phyloP scores from a whole-genome alignment of 2,797 vertebrate genomes.

The Enoplosus armatus region DNA sequence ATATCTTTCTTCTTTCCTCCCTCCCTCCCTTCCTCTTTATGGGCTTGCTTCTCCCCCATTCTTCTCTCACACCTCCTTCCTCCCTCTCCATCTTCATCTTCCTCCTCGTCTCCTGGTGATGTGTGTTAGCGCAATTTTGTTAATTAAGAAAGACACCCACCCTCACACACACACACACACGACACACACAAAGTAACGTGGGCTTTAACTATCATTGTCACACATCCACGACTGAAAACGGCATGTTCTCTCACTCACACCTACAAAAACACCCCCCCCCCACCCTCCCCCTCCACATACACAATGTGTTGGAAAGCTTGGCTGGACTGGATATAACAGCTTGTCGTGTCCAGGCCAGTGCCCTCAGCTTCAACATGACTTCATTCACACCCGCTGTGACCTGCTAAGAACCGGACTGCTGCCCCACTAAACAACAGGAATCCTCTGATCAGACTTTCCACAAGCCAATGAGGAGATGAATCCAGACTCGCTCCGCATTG shows the following conservation, averaged over 20 bases:
- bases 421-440: constrained; percentile 35
- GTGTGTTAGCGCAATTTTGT: constrained; percentile 51
- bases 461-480: neutral
- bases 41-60: neutral
- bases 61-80: constrained; percentile 30
- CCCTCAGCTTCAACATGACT: constrained; percentile 63
- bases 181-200: constrained; percentile 11
- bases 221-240: constrained; percentile 33
- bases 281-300: constrained; percentile 4
- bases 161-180: constrained; percentile 20
- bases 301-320: constrained; percentile 56
- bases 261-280: constrained; percentile 23
- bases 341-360: constrained; percentile 53
- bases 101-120: constrained; percentile 23
- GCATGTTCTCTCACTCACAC: constrained; percentile 33
- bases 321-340: constrained; percentile 62
- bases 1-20: constrained; percentile 10
- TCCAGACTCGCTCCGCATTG: neutral
- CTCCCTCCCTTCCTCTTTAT: constrained; percentile 24
- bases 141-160: constrained; percentile 72
- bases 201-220: constrained; percentile 13
- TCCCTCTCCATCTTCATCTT: constrained; percentile 19
- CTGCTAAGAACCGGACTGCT: constrained; percentile 37
- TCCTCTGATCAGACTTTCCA: constrained; percentile 4
- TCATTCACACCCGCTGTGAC: constrained; percentile 63